Percentiles rank a stretch among this genome's conserved stretches.
phyloP scores from a whole-genome alignment of 2,797 vertebrate species.

The Eutrigla gurnardus region DNA sequence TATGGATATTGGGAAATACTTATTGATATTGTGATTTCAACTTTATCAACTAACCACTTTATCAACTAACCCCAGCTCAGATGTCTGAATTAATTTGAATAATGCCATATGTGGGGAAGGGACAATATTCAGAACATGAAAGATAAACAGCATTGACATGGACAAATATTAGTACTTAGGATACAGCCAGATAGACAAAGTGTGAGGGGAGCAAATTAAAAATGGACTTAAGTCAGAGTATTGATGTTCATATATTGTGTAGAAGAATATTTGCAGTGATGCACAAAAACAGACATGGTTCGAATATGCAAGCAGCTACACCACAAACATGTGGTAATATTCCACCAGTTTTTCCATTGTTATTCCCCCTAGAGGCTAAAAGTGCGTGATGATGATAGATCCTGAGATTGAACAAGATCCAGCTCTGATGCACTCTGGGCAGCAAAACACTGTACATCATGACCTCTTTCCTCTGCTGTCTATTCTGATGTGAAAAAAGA shows the following conservation, averaged over 20 bases:
- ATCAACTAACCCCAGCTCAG: background rate
- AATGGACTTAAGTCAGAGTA: background rate
- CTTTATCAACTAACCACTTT: background rate
- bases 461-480: background rate
- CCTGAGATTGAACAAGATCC: constrained; percentile 23
- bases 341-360: constrained; percentile 14
- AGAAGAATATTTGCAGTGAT: constrained; percentile 29
- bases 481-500: background rate
- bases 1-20: background rate
- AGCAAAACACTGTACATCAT: constrained; percentile 36
- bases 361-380: background rate
- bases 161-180: background rate
- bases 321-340: constrained; percentile 42
- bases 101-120: too few species aligned
- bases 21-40: background rate
- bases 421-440: constrained; percentile 5
- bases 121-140: background rate
- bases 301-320: constrained; percentile 12
- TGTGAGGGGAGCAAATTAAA: background rate
- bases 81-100: background rate
- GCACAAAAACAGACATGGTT: constrained; percentile 13
- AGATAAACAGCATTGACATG: background rate
- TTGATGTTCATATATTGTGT: constrained; percentile 7
- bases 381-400: constrained; percentile 25
- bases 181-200: background rate